Evolutionary conservation across 1,140 invertebrate genomes (phyloP).

Genomic region (Cydia pomonella): DNA sequence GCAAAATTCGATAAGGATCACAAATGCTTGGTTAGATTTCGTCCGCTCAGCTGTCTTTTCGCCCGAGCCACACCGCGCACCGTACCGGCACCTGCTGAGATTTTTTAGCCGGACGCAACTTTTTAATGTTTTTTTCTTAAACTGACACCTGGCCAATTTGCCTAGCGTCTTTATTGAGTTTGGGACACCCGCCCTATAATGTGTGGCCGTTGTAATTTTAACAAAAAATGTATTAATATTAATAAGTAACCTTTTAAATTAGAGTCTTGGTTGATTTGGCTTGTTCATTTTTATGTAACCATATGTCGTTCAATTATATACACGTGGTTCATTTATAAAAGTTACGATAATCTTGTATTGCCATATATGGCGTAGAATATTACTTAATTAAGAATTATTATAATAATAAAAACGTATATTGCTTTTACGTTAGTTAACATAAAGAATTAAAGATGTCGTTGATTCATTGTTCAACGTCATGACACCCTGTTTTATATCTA

Average conservation of each 20-base stretch:
- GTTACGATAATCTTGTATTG: not conserved
- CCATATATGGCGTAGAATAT: too few relatives aligned
- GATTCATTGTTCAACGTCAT: too few relatives aligned
- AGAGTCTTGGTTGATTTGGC: not conserved
- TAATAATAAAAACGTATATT: too few relatives aligned
- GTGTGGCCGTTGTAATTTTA: conserved; percentile 38
- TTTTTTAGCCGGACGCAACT: conserved; percentile 67
- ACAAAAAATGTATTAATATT: conserved; percentile 40
- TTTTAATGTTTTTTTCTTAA: conserved; percentile 62
- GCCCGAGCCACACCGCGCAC: conserved; percentile 52
- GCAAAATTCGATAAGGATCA: conserved; percentile 23
- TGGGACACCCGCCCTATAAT: conserved; percentile 56
- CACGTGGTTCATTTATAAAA: not conserved
- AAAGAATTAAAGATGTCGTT: too few relatives aligned
- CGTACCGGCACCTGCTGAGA: conserved; percentile 65
- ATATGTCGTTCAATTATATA: not conserved
- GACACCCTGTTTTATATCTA: too few relatives aligned
- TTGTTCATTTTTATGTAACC: not conserved
- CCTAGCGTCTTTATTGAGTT: conserved; percentile 53
- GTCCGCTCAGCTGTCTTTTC: conserved; percentile 67
- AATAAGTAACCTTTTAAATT: not conserved
- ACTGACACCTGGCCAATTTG: conserved; percentile 68
- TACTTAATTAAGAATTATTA: not conserved
- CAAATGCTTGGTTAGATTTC: conserved; percentile 51
- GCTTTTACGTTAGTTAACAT: too few relatives aligned